A percentile compares a stretch with the other conserved stretches of the same genome.
phyloP scores from a whole-genome alignment of 2,888 invertebrate species.

The Mongoloraphidia duomilia region DNA sequence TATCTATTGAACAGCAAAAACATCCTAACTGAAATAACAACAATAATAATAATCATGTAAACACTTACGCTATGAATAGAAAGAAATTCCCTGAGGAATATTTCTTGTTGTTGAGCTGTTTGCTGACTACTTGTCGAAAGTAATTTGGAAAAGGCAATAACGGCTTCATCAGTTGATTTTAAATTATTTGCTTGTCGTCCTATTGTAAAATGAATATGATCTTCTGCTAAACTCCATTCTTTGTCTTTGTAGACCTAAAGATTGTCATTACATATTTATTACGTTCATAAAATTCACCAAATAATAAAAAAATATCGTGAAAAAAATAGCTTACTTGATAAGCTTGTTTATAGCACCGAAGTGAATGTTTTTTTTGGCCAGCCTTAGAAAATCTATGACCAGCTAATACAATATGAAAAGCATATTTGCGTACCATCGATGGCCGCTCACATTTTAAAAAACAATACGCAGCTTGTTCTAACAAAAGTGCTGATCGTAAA shows the following conservation, averaged over 20 bases:
- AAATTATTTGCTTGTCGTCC: constrained; percentile 79
- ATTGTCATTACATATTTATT: constrained; percentile 2
- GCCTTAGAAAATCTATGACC: constrained; percentile 92
- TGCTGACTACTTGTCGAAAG: constrained; percentile 56
- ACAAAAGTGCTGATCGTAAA: constrained; percentile 77
- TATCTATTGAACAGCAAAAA: too few relatives aligned
- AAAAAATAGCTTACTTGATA: constrained; percentile 46
- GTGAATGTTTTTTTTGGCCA: constrained; percentile 80
- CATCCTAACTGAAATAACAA: constrained; percentile 19
- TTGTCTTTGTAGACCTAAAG: constrained; percentile 54
- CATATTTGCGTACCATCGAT: constrained; percentile 78
- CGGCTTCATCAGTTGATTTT: constrained; percentile 53
- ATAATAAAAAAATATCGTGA: constrained; percentile 1
- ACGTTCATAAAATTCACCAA: neutral
- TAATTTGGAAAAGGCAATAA: constrained; percentile 63
- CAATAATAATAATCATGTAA: constrained; percentile 11
- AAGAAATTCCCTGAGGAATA: constrained; percentile 78
- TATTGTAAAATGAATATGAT: constrained; percentile 90
- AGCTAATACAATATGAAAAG: constrained; percentile 91
- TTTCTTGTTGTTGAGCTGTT: constrained; percentile 55
- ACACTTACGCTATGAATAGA: constrained; percentile 60
- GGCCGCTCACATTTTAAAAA: constrained; percentile 55
- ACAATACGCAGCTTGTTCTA: constrained; percentile 92
- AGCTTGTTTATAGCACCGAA: constrained; percentile 84
- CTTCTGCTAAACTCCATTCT: constrained; percentile 85